Base-by-base conservation (phyloP, 2,888 invertebrate genomes). In the Lordiphosa andalusiaca region DNA sequence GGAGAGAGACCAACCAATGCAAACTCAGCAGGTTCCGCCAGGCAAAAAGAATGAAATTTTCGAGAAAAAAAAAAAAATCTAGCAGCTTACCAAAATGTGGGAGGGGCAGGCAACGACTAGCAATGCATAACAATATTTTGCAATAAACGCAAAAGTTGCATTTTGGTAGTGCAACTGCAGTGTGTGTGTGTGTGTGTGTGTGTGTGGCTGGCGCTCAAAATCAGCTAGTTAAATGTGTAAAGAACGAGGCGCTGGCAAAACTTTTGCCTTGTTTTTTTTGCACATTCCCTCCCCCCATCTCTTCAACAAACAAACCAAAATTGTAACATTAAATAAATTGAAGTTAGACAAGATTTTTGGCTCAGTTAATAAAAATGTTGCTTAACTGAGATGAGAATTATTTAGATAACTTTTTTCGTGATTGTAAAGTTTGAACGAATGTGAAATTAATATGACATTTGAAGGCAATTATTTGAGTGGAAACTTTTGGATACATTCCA, bases 141-240 rank as follows among this genome's bases (percentile, higher is more conserved):
- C 19, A 9, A 25, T 49, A 30, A 30, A 42, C 13, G 7, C 25
- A 12, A 33, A 12, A 40, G 39, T 21, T 21, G 19, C 40, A 21
- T n/a, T 30, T 30, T 9, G 9, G 30, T 1, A 9, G 30, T 30
- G 30, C 19, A 9, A 19, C 10, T 47, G n/a, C 19, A n/a, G n/a
- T n/a, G n/a, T n/a, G n/a, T n/a, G 6, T 13, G 44, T 44, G 25
- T 42, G 23, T n/a, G 42, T 44, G 44, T 44, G 44, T 30, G 44
- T 44, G 44, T 12, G 12, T 10, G 16, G 3, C 4, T 13, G 9
- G 30, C 30, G 47, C n/a, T 57, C 35, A 37, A 41, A 50, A 54
- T 54, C 46, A 41, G 44, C 46, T 35, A 39, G 37, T 58, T 50
- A 61, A 61, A 36, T 59, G 36, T 42, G 38, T 53, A 60, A 49